phyloP scores from a whole-genome alignment of 2,888 invertebrate genomes.

The Epinotia nisella region DNA sequence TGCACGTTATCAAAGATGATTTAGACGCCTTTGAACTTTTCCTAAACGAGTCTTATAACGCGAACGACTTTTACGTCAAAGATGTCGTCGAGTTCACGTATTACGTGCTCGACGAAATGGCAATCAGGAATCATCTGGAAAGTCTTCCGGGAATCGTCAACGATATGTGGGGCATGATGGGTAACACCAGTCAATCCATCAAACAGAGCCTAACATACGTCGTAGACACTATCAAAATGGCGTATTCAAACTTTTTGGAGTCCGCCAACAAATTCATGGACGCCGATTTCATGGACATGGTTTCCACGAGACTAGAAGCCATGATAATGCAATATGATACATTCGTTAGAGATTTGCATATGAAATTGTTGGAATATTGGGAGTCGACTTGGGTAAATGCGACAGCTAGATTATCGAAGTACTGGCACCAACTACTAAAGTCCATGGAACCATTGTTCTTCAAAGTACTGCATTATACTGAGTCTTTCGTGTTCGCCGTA shows the following conservation, averaged over 20 bases:
- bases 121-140: slow-evolving; percentile 90
- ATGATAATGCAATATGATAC: slow-evolving; percentile 91
- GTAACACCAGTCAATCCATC: slow-evolving; percentile 91
- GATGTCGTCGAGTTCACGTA: slow-evolving; percentile 89
- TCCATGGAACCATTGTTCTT: slow-evolving; percentile 92
- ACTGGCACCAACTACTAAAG: slow-evolving; percentile 90
- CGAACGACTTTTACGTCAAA: slow-evolving; percentile 93
- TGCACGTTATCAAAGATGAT: slow-evolving; percentile 90
- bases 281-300: slow-evolving; percentile 90
- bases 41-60: slow-evolving; percentile 90
- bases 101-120: slow-evolving; percentile 90
- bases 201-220: slow-evolving; percentile 90
- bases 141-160: slow-evolving; percentile 91
- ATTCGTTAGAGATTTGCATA: slow-evolving; percentile 91
- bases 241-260: slow-evolving; percentile 88
- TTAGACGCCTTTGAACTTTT: slow-evolving; percentile 88
- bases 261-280: slow-evolving; percentile 88
- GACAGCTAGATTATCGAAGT: slow-evolving; percentile 85
- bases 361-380: slow-evolving; percentile 86
- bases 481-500: slow-evolving; percentile 89
- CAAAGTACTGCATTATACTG: slow-evolving; percentile 90
- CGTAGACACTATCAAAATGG: slow-evolving; percentile 88
- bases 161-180: slow-evolving; percentile 94
- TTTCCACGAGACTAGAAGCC: slow-evolving; percentile 87
- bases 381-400: slow-evolving; percentile 90